Base-by-base conservation (phyloP, 2,797 vertebrate genomes). In the Danio albolineatus region DNA sequence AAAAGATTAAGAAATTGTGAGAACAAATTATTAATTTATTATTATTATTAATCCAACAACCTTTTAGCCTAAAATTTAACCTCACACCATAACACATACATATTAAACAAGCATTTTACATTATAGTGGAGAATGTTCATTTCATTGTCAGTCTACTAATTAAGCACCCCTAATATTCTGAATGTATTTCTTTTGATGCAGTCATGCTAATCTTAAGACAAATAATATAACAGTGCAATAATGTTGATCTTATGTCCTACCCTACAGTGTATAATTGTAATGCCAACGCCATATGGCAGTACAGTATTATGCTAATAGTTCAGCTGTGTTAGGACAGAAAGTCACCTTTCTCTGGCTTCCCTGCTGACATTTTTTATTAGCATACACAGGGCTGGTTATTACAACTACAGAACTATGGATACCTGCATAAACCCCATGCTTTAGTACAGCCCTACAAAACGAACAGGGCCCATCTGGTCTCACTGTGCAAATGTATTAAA, bases 311-410 rank as follows among this genome's bases (percentile, higher is more conserved):
- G 84, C 82, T 82, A 84, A 86, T 82, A 81, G 74, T 77, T 82
- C 82, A 84, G 80, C 82, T 82, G 84, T 84, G 82, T 78, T 86
- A 82, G 69, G 82, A 79, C 56, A 84, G 84, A 86, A 86, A 84
- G 84, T 86, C 84, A 86, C 84, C 82, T 79, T 74, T 82, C 76
- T 48, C 9, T 36, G 46, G 48, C 67, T 39, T 79, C 78, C 56
- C 59, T 61, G 64, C 80, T 79, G 73, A 73, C 80, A 79, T 66
- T 66, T 66, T 84, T 81, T 83, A 83, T 85, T 85, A 83, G 84
- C 76, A 78, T 82, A 70, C 67, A 62, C 79, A 72, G 53, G 74
- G 80, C 74, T 69, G 10, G 76, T 83, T 79, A 83, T 83, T 83
- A 80, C 73, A 38, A 73, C 77, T 71, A 46, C 77, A 76, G 66